Conservation (phyloP, 37 sponge, comb jelly and placozoan genomes). For the Hexactinellida sp. region DNA sequence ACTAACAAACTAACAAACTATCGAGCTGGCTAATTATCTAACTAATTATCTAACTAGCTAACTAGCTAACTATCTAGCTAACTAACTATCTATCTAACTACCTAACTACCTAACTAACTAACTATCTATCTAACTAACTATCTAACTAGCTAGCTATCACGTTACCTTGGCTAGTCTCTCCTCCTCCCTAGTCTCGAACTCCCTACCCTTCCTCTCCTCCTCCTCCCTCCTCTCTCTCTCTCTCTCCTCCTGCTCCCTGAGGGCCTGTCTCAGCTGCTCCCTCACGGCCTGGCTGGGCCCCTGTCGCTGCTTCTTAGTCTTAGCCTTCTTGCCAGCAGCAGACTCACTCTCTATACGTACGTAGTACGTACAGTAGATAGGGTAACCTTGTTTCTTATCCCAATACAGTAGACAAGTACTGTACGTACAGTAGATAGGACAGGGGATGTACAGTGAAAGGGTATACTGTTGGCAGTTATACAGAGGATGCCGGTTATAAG, state of each 20-base stretch:
- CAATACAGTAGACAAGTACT: too few species aligned
- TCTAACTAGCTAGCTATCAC: neutral
- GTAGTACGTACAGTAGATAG: too few species aligned
- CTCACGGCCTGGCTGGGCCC: neutral
- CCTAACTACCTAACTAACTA: neutral
- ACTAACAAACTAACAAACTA: too few species aligned
- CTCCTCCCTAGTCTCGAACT: neutral
- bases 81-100: neutral
- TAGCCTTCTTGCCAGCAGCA: slow-evolving; percentile 23
- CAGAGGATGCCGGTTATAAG: too few species aligned
- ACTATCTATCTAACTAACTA: neutral
- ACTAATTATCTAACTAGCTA: neutral
- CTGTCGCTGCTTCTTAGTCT: slow-evolving; percentile 30
- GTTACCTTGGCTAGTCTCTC: neutral
- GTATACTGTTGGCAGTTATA: too few species aligned
- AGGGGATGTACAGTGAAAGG: too few species aligned
- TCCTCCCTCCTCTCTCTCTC: neutral
- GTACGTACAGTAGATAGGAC: too few species aligned
- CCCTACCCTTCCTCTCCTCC: slow-evolving; percentile 12
- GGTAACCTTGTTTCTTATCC: too few species aligned
- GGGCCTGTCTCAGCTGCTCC: neutral
- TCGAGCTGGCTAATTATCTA: neutral
- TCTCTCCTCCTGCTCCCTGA: slow-evolving; percentile 24
- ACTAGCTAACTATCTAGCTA: neutral
- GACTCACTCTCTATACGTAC: too few species aligned